Evolutionary conservation across 1,140 invertebrate genomes (phyloP).

Genomic region (Brachionus calyciflorus): DNA sequence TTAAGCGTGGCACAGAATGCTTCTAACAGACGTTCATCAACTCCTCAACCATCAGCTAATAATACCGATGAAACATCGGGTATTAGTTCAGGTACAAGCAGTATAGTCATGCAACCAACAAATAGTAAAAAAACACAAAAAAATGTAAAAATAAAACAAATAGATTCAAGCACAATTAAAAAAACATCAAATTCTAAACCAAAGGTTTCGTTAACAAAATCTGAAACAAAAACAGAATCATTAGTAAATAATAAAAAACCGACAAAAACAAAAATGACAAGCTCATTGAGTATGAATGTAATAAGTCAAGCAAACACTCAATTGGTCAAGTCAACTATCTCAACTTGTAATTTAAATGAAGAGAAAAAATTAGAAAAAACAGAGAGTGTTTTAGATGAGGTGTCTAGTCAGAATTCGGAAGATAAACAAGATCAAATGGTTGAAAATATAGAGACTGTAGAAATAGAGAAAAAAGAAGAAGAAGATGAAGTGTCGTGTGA

Average conservation of each 20-base stretch:
- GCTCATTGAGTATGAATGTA: neutral
- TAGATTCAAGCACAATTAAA: neutral
- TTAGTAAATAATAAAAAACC: too few species aligned
- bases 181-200: slow-evolving; percentile 6
- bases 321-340: neutral
- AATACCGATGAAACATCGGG: neutral
- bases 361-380: neutral
- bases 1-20: neutral
- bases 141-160: neutral
- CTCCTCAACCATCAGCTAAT: neutral
- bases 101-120: too few species aligned
- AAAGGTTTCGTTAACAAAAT: neutral
- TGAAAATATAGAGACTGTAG: too few species aligned
- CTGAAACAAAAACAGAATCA: neutral
- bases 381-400: neutral
- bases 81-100: too few species aligned
- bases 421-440: neutral
- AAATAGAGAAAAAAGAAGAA: slow-evolving; percentile 23
- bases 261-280: slow-evolving; percentile 12
- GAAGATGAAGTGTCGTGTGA: neutral
- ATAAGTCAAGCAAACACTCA: neutral
- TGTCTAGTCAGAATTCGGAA: neutral
- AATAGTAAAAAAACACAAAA: too few species aligned
- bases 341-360: neutral
- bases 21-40: neutral